Evolutionary conservation across 2,797 vertebrate genomes (phyloP).

Genomic region (Ctenopoma multispine): DNA sequence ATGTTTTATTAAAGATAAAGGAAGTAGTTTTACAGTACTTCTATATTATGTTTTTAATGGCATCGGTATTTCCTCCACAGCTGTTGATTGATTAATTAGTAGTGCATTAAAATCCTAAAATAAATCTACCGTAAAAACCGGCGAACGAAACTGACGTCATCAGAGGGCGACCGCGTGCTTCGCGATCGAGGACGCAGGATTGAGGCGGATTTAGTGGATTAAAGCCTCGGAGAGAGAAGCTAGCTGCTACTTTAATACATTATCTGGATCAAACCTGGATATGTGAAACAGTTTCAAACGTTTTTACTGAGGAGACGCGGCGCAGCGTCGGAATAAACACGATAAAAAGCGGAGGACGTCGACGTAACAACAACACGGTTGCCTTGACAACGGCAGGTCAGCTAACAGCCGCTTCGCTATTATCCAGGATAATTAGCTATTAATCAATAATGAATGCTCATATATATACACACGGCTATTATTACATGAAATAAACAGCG

Average conservation of each 20-base stretch:
- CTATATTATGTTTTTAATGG: too few species aligned
- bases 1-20: too few species aligned
- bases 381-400: constrained; percentile 70
- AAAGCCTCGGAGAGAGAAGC: neutral
- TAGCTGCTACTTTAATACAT: neutral
- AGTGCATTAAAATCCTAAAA: too few species aligned
- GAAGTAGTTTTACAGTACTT: too few species aligned
- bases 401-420: neutral
- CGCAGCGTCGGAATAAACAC: neutral
- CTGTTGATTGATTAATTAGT: too few species aligned
- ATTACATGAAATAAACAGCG: too few species aligned
- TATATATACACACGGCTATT: too few species aligned
- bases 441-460: neutral
- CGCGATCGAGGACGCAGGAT: neutral
- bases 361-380: constrained; percentile 40
- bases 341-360: neutral
- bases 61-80: too few species aligned
- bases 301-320: neutral
- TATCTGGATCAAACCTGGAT: neutral
- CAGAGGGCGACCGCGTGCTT: neutral
- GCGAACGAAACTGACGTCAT: constrained; percentile 43
- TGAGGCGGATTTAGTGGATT: constrained; percentile 73
- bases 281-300: accelerated
- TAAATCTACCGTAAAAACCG: neutral
- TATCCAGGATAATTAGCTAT: neutral